Percentiles rank a stretch among this genome's conserved stretches.
Evolutionary conservation across 2,888 invertebrate genomes (phyloP).

Genomic region (Steromphala cineraria): DNA sequence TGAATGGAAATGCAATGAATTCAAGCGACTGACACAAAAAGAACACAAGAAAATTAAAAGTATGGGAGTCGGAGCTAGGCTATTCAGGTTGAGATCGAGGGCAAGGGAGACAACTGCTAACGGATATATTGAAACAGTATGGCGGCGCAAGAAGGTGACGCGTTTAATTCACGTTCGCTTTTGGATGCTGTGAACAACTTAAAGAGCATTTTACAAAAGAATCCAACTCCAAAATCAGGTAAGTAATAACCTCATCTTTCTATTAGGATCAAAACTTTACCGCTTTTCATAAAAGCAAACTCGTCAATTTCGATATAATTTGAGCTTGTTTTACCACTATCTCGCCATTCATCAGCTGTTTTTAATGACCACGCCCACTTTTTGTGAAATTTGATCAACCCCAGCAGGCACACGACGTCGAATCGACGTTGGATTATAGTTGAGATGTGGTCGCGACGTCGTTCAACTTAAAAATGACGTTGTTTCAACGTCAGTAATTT

Average conservation of each 20-base stretch:
- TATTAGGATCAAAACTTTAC: too few species aligned
- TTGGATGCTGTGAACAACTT: background rate
- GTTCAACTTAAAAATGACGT: too few species aligned
- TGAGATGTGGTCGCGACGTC: too few species aligned
- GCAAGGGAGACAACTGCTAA: background rate
- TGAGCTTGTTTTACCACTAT: background rate
- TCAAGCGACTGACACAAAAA: too few species aligned
- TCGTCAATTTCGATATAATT: too few species aligned
- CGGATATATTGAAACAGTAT: background rate
- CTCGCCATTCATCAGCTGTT: background rate
- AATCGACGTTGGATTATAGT: too few species aligned
- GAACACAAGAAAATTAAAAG: too few species aligned
- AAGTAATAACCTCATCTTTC: background rate
- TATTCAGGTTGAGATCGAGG: background rate
- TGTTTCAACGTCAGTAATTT: too few species aligned
- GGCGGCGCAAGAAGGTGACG: background rate
- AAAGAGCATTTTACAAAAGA: background rate
- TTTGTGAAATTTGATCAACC: background rate
- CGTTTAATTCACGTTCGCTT: background rate
- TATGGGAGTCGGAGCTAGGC: too few species aligned
- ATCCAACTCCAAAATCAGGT: background rate
- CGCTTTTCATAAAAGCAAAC: too few species aligned
- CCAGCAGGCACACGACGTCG: too few species aligned
- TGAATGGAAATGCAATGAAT: too few species aligned
- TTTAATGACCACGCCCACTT: slow-evolving; percentile 1